Conservation (phyloP, 2,888 invertebrate species). For the Pammene fasciana region DNA sequence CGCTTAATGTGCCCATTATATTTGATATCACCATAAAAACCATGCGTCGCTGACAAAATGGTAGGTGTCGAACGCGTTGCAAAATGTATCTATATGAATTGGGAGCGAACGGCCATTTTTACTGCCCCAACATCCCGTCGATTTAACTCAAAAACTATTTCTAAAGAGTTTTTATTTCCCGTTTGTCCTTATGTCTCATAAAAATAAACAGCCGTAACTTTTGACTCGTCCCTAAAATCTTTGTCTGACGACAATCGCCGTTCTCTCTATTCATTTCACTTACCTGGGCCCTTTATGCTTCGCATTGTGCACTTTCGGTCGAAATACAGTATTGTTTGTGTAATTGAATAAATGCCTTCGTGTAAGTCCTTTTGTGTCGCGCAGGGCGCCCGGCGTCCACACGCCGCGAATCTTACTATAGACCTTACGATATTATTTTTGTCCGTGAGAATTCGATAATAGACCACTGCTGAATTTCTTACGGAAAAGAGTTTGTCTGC, state of each 20-base stretch:
- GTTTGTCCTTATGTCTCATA: conserved; percentile 53
- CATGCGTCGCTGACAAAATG: conserved; percentile 47
- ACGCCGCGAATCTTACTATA: conserved; percentile 48
- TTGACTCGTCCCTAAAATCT: conserved; percentile 76
- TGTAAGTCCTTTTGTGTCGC: conserved; percentile 60
- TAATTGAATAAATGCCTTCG: conserved; percentile 81
- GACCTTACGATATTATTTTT: conserved; percentile 53
- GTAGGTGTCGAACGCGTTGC: conserved; percentile 56
- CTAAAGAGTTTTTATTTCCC: conserved; percentile 57
- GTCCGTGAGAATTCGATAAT: conserved; percentile 46
- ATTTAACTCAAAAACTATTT: conserved; percentile 61
- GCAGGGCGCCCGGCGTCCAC: conserved; percentile 52
- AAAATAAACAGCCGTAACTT: conserved; percentile 75
- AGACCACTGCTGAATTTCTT: conserved; percentile 44
- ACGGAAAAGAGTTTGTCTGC: conserved; percentile 44
- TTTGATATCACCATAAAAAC: conserved; percentile 49
- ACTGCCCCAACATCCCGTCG: conserved; percentile 54
- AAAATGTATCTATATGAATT: conserved; percentile 53
- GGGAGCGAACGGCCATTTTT: conserved; percentile 54
- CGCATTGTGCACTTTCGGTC: conserved; percentile 76
- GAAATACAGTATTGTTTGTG: conserved; percentile 73
- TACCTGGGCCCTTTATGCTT: conserved; percentile 69
- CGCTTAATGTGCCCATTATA: conserved; percentile 57
- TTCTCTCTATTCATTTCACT: conserved; percentile 69
- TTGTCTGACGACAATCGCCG: conserved; percentile 71